A percentile compares a stretch with the other conserved stretches of the same genome.
Conservation (phyloP, 2,888 invertebrate genomes). For the Aquatica leii region DNA sequence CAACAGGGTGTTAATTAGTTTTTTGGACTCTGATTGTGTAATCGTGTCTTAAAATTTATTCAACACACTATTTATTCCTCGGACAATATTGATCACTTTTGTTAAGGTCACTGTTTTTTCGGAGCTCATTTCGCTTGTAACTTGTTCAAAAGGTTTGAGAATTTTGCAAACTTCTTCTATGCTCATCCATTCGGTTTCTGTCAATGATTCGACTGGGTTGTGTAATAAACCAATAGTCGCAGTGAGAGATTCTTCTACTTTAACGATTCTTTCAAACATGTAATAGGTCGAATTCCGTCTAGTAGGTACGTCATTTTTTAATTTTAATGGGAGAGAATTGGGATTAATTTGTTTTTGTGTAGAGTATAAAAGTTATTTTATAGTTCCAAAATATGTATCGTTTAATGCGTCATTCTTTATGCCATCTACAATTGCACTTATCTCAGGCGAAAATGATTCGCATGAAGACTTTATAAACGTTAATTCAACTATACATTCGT, state of each 20-base stretch:
- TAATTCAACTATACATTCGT: no score
- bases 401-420: no score
- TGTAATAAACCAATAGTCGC: slow-evolving; percentile 40
- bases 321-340: slow-evolving; percentile 20
- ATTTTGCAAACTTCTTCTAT: slow-evolving; percentile 23
- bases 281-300: slow-evolving; percentile 37
- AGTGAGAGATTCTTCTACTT: slow-evolving; percentile 36
- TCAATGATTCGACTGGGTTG: slow-evolving; percentile 36
- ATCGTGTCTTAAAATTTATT: background rate
- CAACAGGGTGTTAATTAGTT: background rate
- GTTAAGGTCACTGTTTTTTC: slow-evolving; percentile 39
- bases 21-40: background rate
- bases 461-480: no score
- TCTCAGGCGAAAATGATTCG: no score
- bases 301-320: slow-evolving; percentile 39
- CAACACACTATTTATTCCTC: background rate
- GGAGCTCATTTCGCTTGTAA: slow-evolving; percentile 40
- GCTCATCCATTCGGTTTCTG: slow-evolving; percentile 37
- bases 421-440: no score
- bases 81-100: slow-evolving; percentile 33
- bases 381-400: no score
- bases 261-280: slow-evolving; percentile 38
- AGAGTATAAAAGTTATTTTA: no score
- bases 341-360: slow-evolving; percentile 29
- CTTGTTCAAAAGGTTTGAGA: slow-evolving; percentile 36